Conservation (phyloP, 2,888 invertebrate species). For the Apotomis turbidana region DNA sequence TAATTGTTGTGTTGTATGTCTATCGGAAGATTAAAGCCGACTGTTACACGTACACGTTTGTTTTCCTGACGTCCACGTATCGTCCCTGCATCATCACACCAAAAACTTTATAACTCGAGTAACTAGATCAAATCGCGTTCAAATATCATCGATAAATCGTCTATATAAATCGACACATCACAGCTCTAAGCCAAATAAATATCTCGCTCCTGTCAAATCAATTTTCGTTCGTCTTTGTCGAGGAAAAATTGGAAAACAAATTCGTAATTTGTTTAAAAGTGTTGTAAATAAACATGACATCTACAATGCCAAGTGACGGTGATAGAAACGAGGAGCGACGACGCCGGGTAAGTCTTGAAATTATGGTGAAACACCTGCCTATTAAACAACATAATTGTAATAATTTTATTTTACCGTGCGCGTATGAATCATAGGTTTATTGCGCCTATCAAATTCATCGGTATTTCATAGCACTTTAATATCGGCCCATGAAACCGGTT, state of each 20-base stretch:
- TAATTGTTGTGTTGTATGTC: too few species aligned
- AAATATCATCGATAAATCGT: conserved; percentile 10
- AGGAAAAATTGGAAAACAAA: conserved; percentile 3
- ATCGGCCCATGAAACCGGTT: conserved; percentile 25
- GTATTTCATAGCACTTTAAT: neutral
- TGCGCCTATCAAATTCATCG: conserved; percentile 19
- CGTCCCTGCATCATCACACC: too few species aligned
- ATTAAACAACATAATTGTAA: neutral
- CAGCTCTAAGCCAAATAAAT: conserved; percentile 36
- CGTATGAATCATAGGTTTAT: conserved; percentile 31
- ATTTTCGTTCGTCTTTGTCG: conserved; percentile 28
- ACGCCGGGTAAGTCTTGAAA: conserved; percentile 67
- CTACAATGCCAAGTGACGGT: conserved; percentile 68
- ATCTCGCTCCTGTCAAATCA: conserved; percentile 34
- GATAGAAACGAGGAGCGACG: conserved; percentile 79
- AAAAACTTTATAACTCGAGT: neutral
- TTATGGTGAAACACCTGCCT: conserved; percentile 20
- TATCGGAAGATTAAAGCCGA: too few species aligned
- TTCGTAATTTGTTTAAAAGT: conserved; percentile 13
- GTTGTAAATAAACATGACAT: conserved; percentile 60
- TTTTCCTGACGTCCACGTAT: too few species aligned
- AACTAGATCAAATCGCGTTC: neutral
- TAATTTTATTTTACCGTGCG: conserved; percentile 13
- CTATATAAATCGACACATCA: neutral
- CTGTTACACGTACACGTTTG: too few species aligned